Evolutionary conservation across 2,113 vertebrate species (phyloP), one percentile per base, ranked within the genome.

Genomic region (Gnathonemus echidnorhynchus): DNA sequence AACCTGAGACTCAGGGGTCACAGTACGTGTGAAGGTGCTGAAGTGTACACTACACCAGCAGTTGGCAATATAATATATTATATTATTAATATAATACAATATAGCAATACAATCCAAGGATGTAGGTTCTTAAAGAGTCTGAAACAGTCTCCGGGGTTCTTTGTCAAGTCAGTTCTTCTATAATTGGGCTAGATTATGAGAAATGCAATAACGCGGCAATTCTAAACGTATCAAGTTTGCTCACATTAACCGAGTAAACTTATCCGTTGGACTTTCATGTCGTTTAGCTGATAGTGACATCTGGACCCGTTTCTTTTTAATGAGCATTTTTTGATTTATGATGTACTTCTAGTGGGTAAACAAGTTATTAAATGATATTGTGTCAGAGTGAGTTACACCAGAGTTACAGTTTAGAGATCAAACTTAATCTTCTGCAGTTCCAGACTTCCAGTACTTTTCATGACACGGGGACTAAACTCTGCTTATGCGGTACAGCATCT

Each of bases 181-280:
- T 5, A 86, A 50, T 50, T 86, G 24, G 5, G 49, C 84, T 50
- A 31, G 45, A 86, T 86, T 27, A 86, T 27, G 84, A 86, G 84
- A n/a, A 86, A 85, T 21, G 80, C n/a, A 66, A 66, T 27, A 19
- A 77, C 3, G 4, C 35, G 15, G 74, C 74, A 42, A 7, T 31
- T 86, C 46, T 49, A 27, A 86, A 86, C 10, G n/a, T 27, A 13
- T 86, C 45, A 86, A 24, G 84, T 50, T 50, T 86, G 42, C 84
- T n/a, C 84, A 86, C 46, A 86, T 86, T 86, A 86, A 50, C 45
- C 45, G 9, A 46, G 84, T 85, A 49, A 86, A 86, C 45, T 86
- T 42, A 50, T 86, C 42, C 13, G 3, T 49, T 46, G n/a, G 84
- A 49, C 24, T 46, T 46, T 46, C 11, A n/a, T 31, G 45, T 11